These are phyloP conservation scores for Lithobates pipiens DNA, from an alignment of 2,797 vertebrate genomes.

Conservation along the genomic window DNA sequence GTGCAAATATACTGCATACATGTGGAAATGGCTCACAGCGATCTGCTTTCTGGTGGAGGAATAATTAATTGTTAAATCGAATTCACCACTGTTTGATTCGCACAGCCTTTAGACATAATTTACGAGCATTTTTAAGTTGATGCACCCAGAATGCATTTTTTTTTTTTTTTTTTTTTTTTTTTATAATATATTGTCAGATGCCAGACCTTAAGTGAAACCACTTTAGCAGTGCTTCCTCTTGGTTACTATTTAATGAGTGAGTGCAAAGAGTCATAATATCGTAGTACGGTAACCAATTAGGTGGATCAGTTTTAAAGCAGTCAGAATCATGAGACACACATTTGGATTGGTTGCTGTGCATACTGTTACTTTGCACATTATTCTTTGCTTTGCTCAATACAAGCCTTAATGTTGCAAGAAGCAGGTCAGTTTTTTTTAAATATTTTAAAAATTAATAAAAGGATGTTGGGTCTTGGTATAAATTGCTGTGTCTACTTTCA, in stretches of 20 bases:
- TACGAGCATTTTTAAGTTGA: no score
- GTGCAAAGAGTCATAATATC: background rate
- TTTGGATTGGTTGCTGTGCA: background rate
- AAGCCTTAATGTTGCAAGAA: background rate
- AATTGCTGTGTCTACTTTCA: slow-evolving; percentile 1
- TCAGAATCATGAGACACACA: no score
- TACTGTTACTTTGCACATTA: background rate
- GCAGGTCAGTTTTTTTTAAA: background rate
- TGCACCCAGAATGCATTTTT: background rate
- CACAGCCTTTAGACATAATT: no score
- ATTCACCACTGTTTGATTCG: no score
- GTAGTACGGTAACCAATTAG: background rate
- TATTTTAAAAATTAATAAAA: background rate
- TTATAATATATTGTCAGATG: background rate
- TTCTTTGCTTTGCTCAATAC: background rate
- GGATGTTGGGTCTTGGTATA: background rate
- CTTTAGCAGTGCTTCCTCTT: background rate
- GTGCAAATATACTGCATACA: no score
- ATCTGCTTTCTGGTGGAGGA: no score
- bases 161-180: no score
- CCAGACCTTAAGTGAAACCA: background rate
- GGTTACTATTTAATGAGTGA: background rate
- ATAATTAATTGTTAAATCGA: no score
- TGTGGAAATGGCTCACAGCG: no score
- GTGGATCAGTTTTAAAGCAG: background rate